Evolutionary conservation across 2,797 vertebrate species (phyloP), one percentile per base, ranked within the genome.

Genomic region (Lithobates sylvaticus): DNA sequence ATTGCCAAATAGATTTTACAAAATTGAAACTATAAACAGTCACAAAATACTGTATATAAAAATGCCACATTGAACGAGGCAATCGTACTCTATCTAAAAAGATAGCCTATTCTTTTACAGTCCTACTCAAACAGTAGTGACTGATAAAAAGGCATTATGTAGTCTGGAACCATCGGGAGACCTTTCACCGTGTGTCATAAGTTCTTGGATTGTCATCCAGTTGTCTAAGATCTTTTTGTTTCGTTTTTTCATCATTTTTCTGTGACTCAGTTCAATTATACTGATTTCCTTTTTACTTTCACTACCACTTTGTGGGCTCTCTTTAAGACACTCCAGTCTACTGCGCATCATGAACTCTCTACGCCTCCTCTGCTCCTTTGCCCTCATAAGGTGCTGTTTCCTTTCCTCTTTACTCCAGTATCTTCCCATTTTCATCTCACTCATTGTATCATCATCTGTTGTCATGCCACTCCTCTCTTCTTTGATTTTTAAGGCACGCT

Each of bases 1-100:
- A 92, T 90, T 93, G 91, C 90, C 90, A 91, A 88, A 84, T 89
- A 90, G 90, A 92, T 91, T 93, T 96, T 98, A 98, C 95, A 98
- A 98, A 97, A 95, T 91, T 93, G 90, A 92, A 95, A 94, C 94
- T 96, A 94, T 93, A 97, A 98, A 98, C 94, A 95, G 95, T 98
- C 96, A 96, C 93, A 96, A 97, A 98, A 98, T 97, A 36, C 34
- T 36, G 34, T 36, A 97, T 96, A 97, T 97, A 98, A 97, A 99
- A 99, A 96, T 79, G 98, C 98, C 98, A 95, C 98, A 96, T 99
- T 99, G 95, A 99, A 99, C 97, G 98, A 99, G 98, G 98, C 98
- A 96, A 97, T 95, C 90, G 95, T 94, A 96, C 95, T 92, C 92
- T 98, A 98, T 97, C 98, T 86, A 96, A 96, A 95, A 91, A 93